A percentile compares a stretch with the other conserved stretches of the same genome.
phyloP scores from a whole-genome alignment of 2,797 vertebrate species.

The Xenentodon cancila region DNA sequence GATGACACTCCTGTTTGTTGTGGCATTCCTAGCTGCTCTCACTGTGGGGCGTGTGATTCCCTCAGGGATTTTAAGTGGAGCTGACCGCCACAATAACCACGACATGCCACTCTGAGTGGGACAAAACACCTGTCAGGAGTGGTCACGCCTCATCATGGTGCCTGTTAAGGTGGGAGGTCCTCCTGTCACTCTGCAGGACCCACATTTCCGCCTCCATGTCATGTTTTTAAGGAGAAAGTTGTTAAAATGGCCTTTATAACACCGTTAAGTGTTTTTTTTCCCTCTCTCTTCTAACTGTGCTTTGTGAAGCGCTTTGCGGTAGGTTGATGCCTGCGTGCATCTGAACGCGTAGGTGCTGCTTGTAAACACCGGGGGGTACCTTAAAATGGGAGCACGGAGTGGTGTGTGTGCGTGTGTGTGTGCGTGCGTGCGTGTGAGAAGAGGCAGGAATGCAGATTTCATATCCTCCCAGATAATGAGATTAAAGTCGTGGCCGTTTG shows the following conservation, averaged over 20 bases:
- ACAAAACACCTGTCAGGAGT: conserved; percentile 76
- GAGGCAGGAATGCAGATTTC: conserved; percentile 78
- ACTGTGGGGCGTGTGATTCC: conserved; percentile 57
- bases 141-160: conserved; percentile 68
- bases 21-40: conserved; percentile 26
- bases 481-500: conserved; percentile 70
- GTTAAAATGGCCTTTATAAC: conserved; percentile 38
- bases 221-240: conserved; percentile 41
- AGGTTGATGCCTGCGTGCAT: not conserved
- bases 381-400: conserved; percentile 36
- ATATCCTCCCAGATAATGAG: conserved; percentile 80
- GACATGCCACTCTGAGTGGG: conserved; percentile 62
- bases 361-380: conserved; percentile 23
- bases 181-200: conserved; percentile 54
- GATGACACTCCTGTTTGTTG: conserved; percentile 43
- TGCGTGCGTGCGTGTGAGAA: not conserved
- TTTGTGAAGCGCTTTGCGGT: not conserved
- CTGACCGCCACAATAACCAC: conserved; percentile 57
- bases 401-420: not conserved
- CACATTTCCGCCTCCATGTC: conserved; percentile 32
- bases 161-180: conserved; percentile 71
- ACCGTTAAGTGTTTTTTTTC: not conserved
- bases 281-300: not conserved
- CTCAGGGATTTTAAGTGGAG: conserved; percentile 50
- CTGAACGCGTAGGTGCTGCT: conserved; percentile 1